A percentile compares a stretch with the other conserved stretches of the same genome.
Conservation (phyloP, 1,140 invertebrate genomes). For the Cotesia glomerata region DNA sequence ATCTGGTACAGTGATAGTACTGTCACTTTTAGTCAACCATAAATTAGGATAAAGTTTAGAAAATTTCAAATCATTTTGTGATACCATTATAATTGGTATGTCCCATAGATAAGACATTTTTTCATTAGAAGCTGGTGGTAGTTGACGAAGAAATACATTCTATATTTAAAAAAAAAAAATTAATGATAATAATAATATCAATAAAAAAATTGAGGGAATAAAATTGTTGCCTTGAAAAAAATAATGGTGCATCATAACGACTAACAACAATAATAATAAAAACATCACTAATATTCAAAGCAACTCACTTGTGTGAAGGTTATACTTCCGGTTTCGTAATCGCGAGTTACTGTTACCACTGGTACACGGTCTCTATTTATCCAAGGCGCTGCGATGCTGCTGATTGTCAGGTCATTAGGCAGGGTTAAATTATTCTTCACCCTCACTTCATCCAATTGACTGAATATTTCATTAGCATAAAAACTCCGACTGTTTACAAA, state of each 20-base stretch:
- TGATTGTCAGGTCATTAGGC: constrained; percentile 66
- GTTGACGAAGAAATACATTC: constrained; percentile 73
- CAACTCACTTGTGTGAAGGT: constrained; percentile 69
- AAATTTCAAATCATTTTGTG: constrained; percentile 67
- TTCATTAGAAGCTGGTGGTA: constrained; percentile 52
- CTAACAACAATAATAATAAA: neutral
- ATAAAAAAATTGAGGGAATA: neutral
- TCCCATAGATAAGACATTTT: constrained; percentile 71
- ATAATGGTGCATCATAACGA: constrained; percentile 10
- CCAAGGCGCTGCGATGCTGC: constrained; percentile 79
- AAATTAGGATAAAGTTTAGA: constrained; percentile 60
- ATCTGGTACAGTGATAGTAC: constrained; percentile 54
- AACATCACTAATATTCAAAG: neutral
- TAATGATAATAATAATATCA: neutral
- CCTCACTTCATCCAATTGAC: constrained; percentile 73
- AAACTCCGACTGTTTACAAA: constrained; percentile 66
- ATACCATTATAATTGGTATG: constrained; percentile 70
- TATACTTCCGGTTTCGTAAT: constrained; percentile 72
- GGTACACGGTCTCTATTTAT: constrained; percentile 81
- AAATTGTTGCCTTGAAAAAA: constrained; percentile 16
- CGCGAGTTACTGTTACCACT: constrained; percentile 74
- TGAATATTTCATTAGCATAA: constrained; percentile 82
- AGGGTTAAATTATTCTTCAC: constrained; percentile 65
- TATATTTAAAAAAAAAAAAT: constrained; percentile 43
- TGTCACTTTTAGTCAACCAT: constrained; percentile 68